Base-by-base conservation (phyloP, 2,888 invertebrate species). In the Brenthis daphne region DNA sequence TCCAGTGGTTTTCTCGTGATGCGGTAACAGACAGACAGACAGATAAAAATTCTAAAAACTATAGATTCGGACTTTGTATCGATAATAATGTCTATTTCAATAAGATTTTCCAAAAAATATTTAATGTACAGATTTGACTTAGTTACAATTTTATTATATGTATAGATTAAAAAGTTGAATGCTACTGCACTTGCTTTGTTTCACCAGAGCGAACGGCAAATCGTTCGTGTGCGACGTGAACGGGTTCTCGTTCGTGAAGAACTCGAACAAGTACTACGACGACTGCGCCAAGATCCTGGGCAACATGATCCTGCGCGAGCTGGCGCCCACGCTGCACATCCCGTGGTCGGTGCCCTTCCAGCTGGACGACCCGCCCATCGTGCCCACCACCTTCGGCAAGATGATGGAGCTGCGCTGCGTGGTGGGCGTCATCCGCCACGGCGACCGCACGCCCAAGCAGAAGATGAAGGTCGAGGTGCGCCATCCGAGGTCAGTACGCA, bases 391-490 rank as follows among this genome's bases (percentile, higher is more conserved):
- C 0, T 98, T 98, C 84, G 99, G 99, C 16, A 99, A 99, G 93
- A 98, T 99, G 98, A 96, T 96, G 96, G 96, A 96, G 78, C 83
- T 96, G 72, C 94, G 99, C 47, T 99, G 99, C 86, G 99, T 99
- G 3, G 98, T 99, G 54, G 99, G 98, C 33, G 98, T 99, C 6
- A 99, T 99, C 72, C 93, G 99, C 70, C 99, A 99, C 83, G 99
- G 99, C 0, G 99, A 99, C 88, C 94, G 99, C 75, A 99, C 99
- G 14, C 99, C 99, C 0, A 99, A 99, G 86, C 99, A 99, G 92
- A 99, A 99, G 93, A 99, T 99, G 99, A 99, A 99, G 90, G 99
- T 99, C 76, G 99, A 99, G 94, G 99, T 99, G 14, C 94, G 98
- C 64, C 98, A 99, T 94, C 97, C 96, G 3, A 98, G 98, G 97